A percentile compares a stretch with the other conserved stretches of the same genome.
phyloP scores from a whole-genome alignment of 2,888 invertebrate genomes.

The Euclidia mi region DNA sequence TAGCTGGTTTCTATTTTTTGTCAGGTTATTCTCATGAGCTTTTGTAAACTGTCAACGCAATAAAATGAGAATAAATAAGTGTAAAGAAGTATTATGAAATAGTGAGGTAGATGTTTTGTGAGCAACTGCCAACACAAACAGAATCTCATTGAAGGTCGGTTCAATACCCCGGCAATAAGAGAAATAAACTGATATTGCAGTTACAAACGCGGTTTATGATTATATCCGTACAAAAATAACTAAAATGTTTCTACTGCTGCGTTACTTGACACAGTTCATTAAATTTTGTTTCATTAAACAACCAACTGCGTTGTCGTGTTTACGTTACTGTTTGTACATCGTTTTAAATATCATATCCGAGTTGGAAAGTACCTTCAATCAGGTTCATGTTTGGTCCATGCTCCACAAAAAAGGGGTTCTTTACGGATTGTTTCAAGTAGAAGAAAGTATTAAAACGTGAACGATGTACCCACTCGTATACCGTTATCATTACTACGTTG shows the following conservation, averaged over 20 bases:
- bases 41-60: background rate
- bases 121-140: constrained; percentile 62
- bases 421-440: no score
- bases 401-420: no score
- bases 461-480: constrained; percentile 27
- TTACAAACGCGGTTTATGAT: constrained; percentile 61
- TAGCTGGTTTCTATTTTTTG: constrained; percentile 3
- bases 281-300: constrained; percentile 27
- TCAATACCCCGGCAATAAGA: constrained; percentile 60
- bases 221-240: constrained; percentile 59
- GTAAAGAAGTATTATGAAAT: constrained; percentile 34
- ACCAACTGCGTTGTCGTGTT: constrained; percentile 3
- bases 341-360: no score
- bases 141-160: constrained; percentile 54
- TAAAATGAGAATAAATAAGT: constrained; percentile 19
- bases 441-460: constrained; percentile 20
- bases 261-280: constrained; percentile 43
- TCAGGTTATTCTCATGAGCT: background rate
- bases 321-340: background rate
- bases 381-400: no score
- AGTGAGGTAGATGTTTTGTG: constrained; percentile 36
- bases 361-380: no score
- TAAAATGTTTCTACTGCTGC: constrained; percentile 23
- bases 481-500: constrained; percentile 48
- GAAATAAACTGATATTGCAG: constrained; percentile 67